Evolutionary conservation across 2,797 vertebrate genomes (phyloP), one percentile per base, ranked within the genome.

Genomic region (Phrynocephalus forsythii): DNA sequence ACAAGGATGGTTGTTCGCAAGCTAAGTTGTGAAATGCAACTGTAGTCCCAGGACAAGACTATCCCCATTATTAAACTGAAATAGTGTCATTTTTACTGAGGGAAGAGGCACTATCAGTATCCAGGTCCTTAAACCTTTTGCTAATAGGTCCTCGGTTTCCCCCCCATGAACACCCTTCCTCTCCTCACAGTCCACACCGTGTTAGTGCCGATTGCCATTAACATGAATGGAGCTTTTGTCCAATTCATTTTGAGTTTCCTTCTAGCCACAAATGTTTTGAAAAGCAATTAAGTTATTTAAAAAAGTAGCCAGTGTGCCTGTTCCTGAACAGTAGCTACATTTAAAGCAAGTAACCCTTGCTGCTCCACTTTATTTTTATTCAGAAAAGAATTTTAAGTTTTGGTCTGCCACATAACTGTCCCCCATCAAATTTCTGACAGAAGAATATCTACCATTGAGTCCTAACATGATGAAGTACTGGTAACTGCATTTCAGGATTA

Each of bases 251-350:
- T 90, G 92, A 92, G 92, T 94, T 94, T 91, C 90, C 88, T 94
- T 90, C 90, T 93, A 79, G 72, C 94, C 94, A 94, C 94, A 92
- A 90, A 94, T 94, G 94, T 95, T 95, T 95, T 94, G 92, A 94
- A 91, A 94, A 94, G 94, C 94, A 94, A 94, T 94, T 94, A 95
- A 94, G 90, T 91, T 91, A 92, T 93, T 94, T 92, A 88, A 92
- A 88, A 94, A 94, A 93, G 92, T 93, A 94, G 91, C 93, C 92
- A 93, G 84, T 84, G 80, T 84, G 92, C 93, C 94, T 92, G 75
- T 92, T 91, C 69, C 92, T 79, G 89, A 93, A 90, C 93, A 92
- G 93, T 82, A 92, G 94, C 91, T 91, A 92, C 93, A 91, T 95
- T 93, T 94, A 93, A 91, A 91, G 90, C 1, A 66, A 89, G 77